Base-by-base conservation (phyloP, 2,113 vertebrate species). In the Rhea pennata region DNA sequence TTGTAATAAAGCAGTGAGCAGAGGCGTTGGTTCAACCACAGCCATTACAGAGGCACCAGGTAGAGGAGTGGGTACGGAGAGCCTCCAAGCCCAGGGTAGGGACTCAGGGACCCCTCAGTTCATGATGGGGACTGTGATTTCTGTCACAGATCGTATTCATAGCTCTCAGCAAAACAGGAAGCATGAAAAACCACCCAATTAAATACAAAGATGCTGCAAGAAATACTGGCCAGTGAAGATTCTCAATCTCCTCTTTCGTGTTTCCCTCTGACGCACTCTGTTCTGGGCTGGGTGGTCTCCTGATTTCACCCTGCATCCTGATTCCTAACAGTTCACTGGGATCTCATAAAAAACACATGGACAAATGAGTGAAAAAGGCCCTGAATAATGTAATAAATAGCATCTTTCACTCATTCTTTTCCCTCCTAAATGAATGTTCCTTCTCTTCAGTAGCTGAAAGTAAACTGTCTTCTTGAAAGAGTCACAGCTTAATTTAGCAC, bases 61-160 rank as follows among this genome's bases (percentile, higher is more conserved):
- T 10, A 70, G 42, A n/a, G 48, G 44, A 69, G 14, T 2, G 0
- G 14, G 58, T 33, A 74, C 79, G 62, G 78, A 11, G 54, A 58
- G 21, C 15, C 42, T 48, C 10, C 0, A 5, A 21, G 40, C n/a
- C 46, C n/a, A 10, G 16, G 20, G 36, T 0, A 1, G 74, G 53
- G 26, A 10, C 19, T 29, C 21, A 17, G 14, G 22, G n/a, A 56
- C 54, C 42, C 48, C 84, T 40, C 48, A 10, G 39, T 39, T 31
- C 50, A 1, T 12, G 19, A 36, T 9, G 44, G 9, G 33, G 48
- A 40, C 72, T 67, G 5, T 64, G 53, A 1, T 69, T 90, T 86
- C 39, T 86, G n/a, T 12, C 74, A 33, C 40, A 69, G 46, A 12
- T 56, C 44, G 11, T 26, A 23, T 67, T 88, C 39, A 3, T 17